Evolutionary conservation across 2,888 invertebrate genomes (phyloP).

Genomic region (Trisateles emortualis): DNA sequence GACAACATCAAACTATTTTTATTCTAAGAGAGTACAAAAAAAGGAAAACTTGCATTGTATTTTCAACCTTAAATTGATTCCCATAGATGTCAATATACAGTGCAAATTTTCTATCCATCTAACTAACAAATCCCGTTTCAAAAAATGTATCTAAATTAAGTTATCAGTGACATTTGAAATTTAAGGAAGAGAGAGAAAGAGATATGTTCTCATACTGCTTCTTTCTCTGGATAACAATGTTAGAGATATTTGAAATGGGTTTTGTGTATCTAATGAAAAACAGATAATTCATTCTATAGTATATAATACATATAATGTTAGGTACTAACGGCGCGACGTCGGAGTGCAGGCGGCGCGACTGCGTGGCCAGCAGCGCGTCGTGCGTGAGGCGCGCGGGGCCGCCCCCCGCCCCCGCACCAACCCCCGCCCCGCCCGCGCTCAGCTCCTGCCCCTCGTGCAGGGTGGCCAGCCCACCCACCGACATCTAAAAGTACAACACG

Average conservation of each 20-base stretch:
- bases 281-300: neutral
- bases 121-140: conserved; percentile 36
- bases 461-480: conserved; percentile 90
- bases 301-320: neutral
- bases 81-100: conserved; percentile 13
- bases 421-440: conserved; percentile 78
- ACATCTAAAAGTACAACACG: conserved; percentile 37
- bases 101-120: conserved; percentile 18
- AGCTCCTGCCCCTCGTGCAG: conserved; percentile 95
- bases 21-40: conserved; percentile 33
- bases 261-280: neutral
- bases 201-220: too few species aligned
- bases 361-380: conserved; percentile 93
- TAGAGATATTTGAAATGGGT: too few species aligned
- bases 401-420: conserved; percentile 86
- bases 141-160: neutral
- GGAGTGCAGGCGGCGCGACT: conserved; percentile 90
- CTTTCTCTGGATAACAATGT: too few species aligned
- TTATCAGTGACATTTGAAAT: too few species aligned
- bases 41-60: conserved; percentile 24
- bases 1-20: conserved; percentile 23
- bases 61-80: neutral
- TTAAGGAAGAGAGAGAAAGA: too few species aligned
- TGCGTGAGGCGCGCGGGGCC: conserved; percentile 91
- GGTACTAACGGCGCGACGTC: conserved; percentile 84